Conservation (phyloP, 2,888 invertebrate genomes). For the Dermolepida albohirtum region DNA sequence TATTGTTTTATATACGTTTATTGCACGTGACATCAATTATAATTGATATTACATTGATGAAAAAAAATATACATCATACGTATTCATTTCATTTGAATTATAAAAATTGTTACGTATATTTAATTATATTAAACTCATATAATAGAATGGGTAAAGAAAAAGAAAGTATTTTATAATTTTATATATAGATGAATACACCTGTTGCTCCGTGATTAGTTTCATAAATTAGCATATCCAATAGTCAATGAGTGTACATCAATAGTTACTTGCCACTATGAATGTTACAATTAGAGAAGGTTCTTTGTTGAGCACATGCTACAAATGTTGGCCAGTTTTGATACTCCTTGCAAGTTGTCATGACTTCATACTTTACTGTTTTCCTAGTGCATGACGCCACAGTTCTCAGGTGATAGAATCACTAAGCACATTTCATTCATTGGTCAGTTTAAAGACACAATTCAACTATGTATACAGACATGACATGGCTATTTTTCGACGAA, state of each 20-base stretch:
- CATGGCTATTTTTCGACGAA: constrained; percentile 42
- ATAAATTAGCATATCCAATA: constrained; percentile 44
- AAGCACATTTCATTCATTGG: constrained; percentile 63
- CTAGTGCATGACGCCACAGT: constrained; percentile 61
- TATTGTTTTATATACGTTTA: constrained; percentile 41
- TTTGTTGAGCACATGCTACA: constrained; percentile 50
- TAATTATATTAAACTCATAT: constrained; percentile 3
- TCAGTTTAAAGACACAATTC: constrained; percentile 45
- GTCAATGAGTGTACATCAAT: constrained; percentile 45
- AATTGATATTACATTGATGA: constrained; percentile 10
- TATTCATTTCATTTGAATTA: not conserved
- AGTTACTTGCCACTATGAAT: constrained; percentile 44
- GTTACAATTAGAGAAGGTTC: constrained; percentile 53
- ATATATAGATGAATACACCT: constrained; percentile 6
- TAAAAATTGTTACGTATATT: not conserved
- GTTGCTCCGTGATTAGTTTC: constrained; percentile 30
- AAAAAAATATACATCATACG: not conserved
- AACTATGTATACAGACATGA: constrained; percentile 39
- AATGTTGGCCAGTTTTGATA: constrained; percentile 51
- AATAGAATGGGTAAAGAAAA: constrained; percentile 5
- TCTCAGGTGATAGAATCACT: constrained; percentile 62
- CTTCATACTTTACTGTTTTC: constrained; percentile 62
- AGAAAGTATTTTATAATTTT: constrained; percentile 5
- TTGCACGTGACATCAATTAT: constrained; percentile 11
- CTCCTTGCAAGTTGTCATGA: constrained; percentile 65